Evolutionary conservation across 2,113 vertebrate genomes (phyloP).

Genomic region (Oryzias curvinotus): DNA sequence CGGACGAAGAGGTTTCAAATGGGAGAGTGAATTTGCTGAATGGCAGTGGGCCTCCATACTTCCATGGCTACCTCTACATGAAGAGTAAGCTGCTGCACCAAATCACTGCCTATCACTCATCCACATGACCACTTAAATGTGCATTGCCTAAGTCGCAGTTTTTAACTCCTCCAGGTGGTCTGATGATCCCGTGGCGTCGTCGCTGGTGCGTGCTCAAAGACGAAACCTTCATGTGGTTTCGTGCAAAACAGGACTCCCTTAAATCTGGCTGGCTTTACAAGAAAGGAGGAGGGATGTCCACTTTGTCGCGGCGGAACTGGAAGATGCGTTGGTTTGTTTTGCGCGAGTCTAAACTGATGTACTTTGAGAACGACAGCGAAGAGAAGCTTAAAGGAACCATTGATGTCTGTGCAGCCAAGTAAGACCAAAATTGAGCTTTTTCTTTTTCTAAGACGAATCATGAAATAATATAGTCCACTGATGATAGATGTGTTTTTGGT

Average conservation of each 20-base stretch:
- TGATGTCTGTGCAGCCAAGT: slow-evolving; percentile 85
- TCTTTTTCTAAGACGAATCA: background rate
- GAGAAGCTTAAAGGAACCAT: slow-evolving; percentile 92
- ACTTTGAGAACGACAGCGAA: slow-evolving; percentile 90
- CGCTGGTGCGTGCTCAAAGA: slow-evolving; percentile 92
- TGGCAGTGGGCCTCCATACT: slow-evolving; percentile 87
- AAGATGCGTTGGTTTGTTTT: slow-evolving; percentile 94
- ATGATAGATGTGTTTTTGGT: background rate
- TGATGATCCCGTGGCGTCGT: slow-evolving; percentile 89
- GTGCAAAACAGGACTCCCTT: slow-evolving; percentile 88
- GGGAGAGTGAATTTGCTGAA: slow-evolving; percentile 82
- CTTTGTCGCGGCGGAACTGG: slow-evolving; percentile 90
- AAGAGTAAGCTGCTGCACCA: slow-evolving; percentile 77
- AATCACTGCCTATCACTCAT: slow-evolving; percentile 32
- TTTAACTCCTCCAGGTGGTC: slow-evolving; percentile 73
- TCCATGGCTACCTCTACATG: slow-evolving; percentile 93
- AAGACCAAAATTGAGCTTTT: slow-evolving; percentile 37
- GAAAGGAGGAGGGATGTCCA: slow-evolving; percentile 91
- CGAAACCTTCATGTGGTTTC: slow-evolving; percentile 91
- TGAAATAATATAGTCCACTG: background rate
- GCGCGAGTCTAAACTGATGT: slow-evolving; percentile 88
- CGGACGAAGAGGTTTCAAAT: slow-evolving; percentile 88
- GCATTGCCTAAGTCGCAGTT: background rate
- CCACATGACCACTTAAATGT: slow-evolving; percentile 2
- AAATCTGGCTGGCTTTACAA: slow-evolving; percentile 93